A percentile compares a stretch with the other conserved stretches of the same genome.
Evolutionary conservation across 2,888 invertebrate species (phyloP).

Genomic region (Cremastinae sp.): DNA sequence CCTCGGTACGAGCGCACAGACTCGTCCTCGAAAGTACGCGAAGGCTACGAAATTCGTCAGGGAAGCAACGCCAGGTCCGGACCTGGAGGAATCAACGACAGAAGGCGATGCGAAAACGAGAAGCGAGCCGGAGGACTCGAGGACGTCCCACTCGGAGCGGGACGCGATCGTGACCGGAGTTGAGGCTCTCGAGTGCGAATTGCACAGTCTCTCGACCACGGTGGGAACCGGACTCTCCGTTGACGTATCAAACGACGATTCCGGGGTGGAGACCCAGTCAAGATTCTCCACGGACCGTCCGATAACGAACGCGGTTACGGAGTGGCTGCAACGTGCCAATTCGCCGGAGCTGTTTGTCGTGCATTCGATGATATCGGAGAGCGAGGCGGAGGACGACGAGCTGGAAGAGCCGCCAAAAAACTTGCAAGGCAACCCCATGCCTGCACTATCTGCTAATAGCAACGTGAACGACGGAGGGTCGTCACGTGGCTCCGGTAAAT

Average conservation of each 20-base stretch:
- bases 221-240: constrained; percentile 31
- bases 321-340: constrained; percentile 81
- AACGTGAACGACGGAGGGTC: constrained; percentile 68
- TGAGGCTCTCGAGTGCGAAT: constrained; percentile 58
- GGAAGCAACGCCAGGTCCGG: constrained; percentile 74
- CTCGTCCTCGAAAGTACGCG: constrained; percentile 69
- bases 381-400: constrained; percentile 66
- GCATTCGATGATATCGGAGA: constrained; percentile 55
- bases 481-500: constrained; percentile 73
- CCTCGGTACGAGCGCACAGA: not conserved
- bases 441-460: constrained; percentile 81
- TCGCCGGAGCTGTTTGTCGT: constrained; percentile 76
- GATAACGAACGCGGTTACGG: constrained; percentile 83
- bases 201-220: constrained; percentile 47
- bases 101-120: constrained; percentile 19
- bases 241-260: constrained; percentile 72
- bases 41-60: constrained; percentile 72
- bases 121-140: constrained; percentile 5
- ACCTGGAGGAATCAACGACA: constrained; percentile 62
- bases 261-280: constrained; percentile 74
- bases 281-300: constrained; percentile 73
- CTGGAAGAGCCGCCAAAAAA: constrained; percentile 80
- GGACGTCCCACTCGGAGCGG: constrained; percentile 39
- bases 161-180: constrained; percentile 54
- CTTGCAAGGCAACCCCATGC: constrained; percentile 82